Evolutionary conservation across 2,888 invertebrate species (phyloP).

Genomic region (Cryptophagus acutangulus): DNA sequence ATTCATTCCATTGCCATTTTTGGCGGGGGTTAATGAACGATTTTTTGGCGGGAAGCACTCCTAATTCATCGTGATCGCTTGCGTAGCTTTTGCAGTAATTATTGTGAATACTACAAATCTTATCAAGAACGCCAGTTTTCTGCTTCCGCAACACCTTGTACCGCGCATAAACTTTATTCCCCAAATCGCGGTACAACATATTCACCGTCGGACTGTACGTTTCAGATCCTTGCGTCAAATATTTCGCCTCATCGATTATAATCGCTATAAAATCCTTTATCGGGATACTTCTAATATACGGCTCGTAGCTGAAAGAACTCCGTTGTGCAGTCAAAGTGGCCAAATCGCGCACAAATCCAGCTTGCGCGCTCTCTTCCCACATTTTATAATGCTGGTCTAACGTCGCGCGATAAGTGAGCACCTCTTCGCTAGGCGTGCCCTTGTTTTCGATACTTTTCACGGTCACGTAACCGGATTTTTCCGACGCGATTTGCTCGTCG

Average conservation of each 20-base stretch:
- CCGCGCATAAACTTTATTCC: constrained; percentile 62
- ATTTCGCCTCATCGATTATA: constrained; percentile 64
- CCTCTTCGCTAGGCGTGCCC: constrained; percentile 32
- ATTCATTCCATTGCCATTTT: constrained; percentile 66
- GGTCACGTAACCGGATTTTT: constrained; percentile 61
- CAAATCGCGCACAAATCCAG: constrained; percentile 67
- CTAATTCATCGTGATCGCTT: constrained; percentile 28
- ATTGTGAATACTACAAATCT: constrained; percentile 44
- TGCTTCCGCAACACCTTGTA: constrained; percentile 64
- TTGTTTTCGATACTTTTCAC: constrained; percentile 50
- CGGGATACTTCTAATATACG: constrained; percentile 42
- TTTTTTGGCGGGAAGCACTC: constrained; percentile 32
- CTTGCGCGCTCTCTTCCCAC: constrained; percentile 61
- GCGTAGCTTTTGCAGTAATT: constrained; percentile 40
- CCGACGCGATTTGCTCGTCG: constrained; percentile 63
- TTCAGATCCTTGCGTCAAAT: constrained; percentile 70
- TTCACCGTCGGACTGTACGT: constrained; percentile 69
- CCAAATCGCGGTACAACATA: constrained; percentile 62
- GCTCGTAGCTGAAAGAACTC: constrained; percentile 37
- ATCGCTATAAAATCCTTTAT: constrained; percentile 54
- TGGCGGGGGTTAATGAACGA: constrained; percentile 56
- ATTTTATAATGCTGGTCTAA: constrained; percentile 57
- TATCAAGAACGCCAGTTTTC: constrained; percentile 61
- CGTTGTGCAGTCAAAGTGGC: constrained; percentile 57
- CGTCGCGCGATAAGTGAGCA: constrained; percentile 48